Base-by-base conservation (phyloP, 2,888 invertebrate genomes). In the Thymelicus sylvestris region DNA sequence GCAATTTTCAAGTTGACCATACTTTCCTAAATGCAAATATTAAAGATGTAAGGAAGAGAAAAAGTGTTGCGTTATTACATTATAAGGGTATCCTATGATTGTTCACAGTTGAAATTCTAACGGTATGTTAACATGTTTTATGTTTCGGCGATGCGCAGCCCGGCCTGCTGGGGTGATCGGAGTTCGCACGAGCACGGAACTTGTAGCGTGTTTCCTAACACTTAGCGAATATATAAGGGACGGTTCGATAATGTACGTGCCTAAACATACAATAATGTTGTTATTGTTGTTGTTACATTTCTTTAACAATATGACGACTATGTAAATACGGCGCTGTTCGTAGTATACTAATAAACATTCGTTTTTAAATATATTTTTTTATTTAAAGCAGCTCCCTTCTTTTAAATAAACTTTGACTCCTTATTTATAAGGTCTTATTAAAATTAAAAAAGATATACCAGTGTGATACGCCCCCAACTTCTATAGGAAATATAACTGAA, bases 311-410 rank as follows among this genome's bases (percentile, higher is more conserved):
- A 93, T 92, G 86, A 90, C 87, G 88, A 91, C 88, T 87, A 90
- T 93, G 92, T 93, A 92, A 90, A 92, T 93, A 92, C 92, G 91
- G 90, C 92, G 92, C 93, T 92, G 93, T 93, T 93, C 92, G 93
- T 93, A 93, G 91, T 90, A 89, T 90, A 88, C 88, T 91, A 89
- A 85, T 92, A 91, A 92, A 88, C 86, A 90, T 86, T 86, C 87
- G 90, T 92, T 92, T 92, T 91, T 86, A 86, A 82, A 55, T 0
- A 80, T 72, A 74, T 81, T 75, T 80, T 89, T 89, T 89, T 83
- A 87, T 86, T 91, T 85, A 71, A 68, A 24, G 41, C 12, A 1
- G 15, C 10, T 38, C 13, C 44, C 44, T 12, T 12, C 3, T 44
- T 12, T 44, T 44, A 8, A 44, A 12, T 12, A 1, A 10, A 41